Evolutionary conservation across 35 echinoderm and acorn worm genomes (phyloP).

Genomic region (Chiridota heheva): DNA sequence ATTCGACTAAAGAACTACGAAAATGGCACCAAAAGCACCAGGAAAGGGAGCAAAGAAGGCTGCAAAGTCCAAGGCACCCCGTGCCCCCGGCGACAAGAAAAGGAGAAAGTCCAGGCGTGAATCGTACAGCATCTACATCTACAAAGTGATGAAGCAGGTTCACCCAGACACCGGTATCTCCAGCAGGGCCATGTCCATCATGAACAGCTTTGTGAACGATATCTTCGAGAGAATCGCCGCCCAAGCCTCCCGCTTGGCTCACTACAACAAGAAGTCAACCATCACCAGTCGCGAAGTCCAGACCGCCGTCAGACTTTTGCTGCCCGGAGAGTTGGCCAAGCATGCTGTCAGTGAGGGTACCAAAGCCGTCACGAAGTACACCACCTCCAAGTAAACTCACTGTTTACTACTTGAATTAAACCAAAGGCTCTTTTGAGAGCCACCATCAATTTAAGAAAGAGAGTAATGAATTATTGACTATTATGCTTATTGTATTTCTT

Average conservation of each 20-base stretch:
- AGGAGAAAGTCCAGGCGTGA: slow-evolving; percentile 30
- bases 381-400: slow-evolving; percentile 35
- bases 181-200: slow-evolving; percentile 58
- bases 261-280: slow-evolving; percentile 91
- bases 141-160: slow-evolving; percentile 75
- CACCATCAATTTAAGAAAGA: no score
- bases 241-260: slow-evolving; percentile 76
- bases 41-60: slow-evolving; percentile 94
- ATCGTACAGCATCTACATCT: slow-evolving; percentile 64
- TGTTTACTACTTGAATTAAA: background rate
- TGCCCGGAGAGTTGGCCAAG: slow-evolving; percentile 51
- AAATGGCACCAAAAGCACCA: slow-evolving; percentile 10
- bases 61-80: slow-evolving; percentile 65
- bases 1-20: no score
- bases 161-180: slow-evolving; percentile 85
- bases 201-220: slow-evolving; percentile 87
- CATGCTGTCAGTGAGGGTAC: slow-evolving; percentile 67
- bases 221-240: slow-evolving; percentile 86
- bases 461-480: no score
- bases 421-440: slow-evolving; percentile 75
- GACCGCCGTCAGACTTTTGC: slow-evolving; percentile 58
- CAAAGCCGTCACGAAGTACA: slow-evolving; percentile 54
- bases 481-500: no score
- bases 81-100: slow-evolving; percentile 1
- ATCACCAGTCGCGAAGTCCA: slow-evolving; percentile 89